phyloP scores from a whole-genome alignment of 2,888 invertebrate species.

The Scaptodrosophila latifasciaeformis region DNA sequence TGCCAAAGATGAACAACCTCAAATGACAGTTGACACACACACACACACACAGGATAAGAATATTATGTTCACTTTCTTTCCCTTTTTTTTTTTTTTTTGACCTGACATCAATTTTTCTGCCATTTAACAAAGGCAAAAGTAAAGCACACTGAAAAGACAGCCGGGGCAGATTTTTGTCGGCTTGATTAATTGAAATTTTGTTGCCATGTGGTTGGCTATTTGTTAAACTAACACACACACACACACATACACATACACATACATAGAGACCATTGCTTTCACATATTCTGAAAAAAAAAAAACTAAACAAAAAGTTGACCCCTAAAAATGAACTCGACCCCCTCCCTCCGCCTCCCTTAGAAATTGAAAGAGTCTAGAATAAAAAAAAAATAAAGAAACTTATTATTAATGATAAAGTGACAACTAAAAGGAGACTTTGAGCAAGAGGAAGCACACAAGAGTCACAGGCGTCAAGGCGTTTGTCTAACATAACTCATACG shows the following conservation, averaged over 20 bases:
- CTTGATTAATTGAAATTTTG: conserved; percentile 58
- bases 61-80: too few species aligned
- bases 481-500: conserved; percentile 61
- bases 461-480: too few species aligned
- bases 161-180: conserved; percentile 54
- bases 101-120: neutral
- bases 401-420: conserved; percentile 64
- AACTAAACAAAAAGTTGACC: neutral
- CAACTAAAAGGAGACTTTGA: too few species aligned
- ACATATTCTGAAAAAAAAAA: too few species aligned
- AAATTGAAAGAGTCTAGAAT: too few species aligned
- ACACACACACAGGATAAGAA: neutral
- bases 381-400: too few species aligned
- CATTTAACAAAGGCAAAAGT: neutral
- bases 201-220: conserved; percentile 8
- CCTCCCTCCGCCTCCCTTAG: neutral
- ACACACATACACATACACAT: neutral
- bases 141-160: conserved; percentile 18
- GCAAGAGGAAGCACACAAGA: too few species aligned
- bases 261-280: neutral
- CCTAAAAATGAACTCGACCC: neutral
- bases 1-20: conserved; percentile 7
- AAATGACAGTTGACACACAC: conserved; percentile 13
- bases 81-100: conserved; percentile 13
- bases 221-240: neutral